Conservation (phyloP, 1,140 invertebrate species). For the Nephila pilipes region DNA sequence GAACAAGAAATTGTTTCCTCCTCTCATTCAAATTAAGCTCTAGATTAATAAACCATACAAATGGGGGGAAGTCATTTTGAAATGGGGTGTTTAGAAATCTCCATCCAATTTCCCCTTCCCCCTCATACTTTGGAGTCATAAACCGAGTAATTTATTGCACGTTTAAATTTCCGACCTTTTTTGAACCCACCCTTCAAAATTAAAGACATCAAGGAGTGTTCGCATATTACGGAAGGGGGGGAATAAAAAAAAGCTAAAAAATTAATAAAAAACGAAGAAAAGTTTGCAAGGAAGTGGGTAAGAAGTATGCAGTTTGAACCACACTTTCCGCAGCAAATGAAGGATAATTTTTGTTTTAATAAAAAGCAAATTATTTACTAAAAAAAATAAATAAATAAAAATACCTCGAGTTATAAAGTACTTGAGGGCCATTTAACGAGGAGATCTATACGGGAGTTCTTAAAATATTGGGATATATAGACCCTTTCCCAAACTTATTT, state of each 20-base stretch:
- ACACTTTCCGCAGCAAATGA: neutral
- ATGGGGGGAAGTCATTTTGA: neutral
- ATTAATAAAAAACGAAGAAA: neutral
- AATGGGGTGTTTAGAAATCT: neutral
- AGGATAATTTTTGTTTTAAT: constrained; percentile 36
- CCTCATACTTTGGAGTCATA: neutral
- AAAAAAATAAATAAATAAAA: neutral
- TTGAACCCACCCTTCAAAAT: constrained; percentile 37
- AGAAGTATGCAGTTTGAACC: constrained; percentile 18
- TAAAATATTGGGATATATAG: neutral
- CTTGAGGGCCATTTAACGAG: constrained; percentile 28
- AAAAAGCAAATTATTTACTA: constrained; percentile 43
- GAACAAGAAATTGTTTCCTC: constrained; percentile 11
- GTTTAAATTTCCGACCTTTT: neutral
- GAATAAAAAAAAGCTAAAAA: neutral
- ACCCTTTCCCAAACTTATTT: neutral
- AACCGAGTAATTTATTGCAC: constrained; percentile 46
- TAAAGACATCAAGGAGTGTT: constrained; percentile 20
- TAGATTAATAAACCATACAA: constrained; percentile 21
- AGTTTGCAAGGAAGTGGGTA: neutral
- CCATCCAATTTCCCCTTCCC: neutral
- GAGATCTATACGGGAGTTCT: neutral
- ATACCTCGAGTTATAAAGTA: constrained; percentile 36
- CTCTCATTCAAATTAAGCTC: constrained; percentile 2
- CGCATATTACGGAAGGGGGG: neutral